Evolutionary conservation across 2,113 vertebrate genomes (phyloP), one percentile per base, ranked within the genome.

Genomic region (Cyprinodon brontotheroides): DNA sequence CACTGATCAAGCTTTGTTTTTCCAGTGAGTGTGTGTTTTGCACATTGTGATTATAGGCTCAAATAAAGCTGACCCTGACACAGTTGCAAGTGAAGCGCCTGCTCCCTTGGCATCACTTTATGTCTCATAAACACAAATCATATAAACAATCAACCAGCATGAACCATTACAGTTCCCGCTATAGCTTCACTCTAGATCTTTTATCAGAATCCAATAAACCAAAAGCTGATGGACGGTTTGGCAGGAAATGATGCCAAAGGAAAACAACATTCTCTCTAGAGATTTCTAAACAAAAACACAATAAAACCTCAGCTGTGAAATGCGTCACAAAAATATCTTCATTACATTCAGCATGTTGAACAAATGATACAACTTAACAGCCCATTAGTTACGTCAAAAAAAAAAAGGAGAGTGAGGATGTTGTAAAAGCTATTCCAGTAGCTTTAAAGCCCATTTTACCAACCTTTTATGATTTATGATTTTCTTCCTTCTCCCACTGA

Each of bases 141-240:
- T 77, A 66, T 72, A 68, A 80, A 83, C 78, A 74, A 36, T 29
- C 75, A 61, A 77, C 80, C 78, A 68, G 62, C 17, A 5, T 48
- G 50, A 61, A 40, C 13, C 41, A 74, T 74, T 41, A 39, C 47
- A 12, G 47, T 73, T 83, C 74, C 29, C 5, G 37, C 69, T 53
- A 37, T 17, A 37, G 71, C 72, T 59, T 59, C 59, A 41, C 11
- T 69, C 45, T 74, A 66, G 64, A 79, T 83, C 68, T 82, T 86
- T 81, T 84, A 86, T 86, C 71, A 69, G 65, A 41, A 11, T 68
- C 77, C 75, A 75, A 87, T 84, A 78, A 78, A 88, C 70, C 60
- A 89, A 79, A 83, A 71, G 68, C 68, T 77, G 77, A 87, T 11
- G 8, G 53, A 83, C 13, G 29, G 65, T 68, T 63, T 69, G 65